A percentile compares a stretch with the other conserved stretches of the same genome.
These are phyloP conservation scores for Pteropus rufus DNA, from an alignment of 2,797 vertebrate genomes.

Conservation along the genomic window DNA sequence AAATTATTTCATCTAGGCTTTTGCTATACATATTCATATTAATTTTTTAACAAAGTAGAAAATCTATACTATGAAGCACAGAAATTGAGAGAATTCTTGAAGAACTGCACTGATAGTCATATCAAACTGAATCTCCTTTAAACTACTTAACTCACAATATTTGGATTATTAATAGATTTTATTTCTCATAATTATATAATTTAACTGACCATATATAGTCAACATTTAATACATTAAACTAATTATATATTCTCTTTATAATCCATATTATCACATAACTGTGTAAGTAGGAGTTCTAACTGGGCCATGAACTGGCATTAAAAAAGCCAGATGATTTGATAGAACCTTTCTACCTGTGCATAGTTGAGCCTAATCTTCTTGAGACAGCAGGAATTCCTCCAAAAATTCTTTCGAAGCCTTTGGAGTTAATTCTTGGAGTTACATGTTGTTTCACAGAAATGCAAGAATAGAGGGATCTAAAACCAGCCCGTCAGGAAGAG, in stretches of 20 bases:
- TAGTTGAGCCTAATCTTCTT: neutral
- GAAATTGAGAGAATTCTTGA: conserved; percentile 15
- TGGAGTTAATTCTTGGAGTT: neutral
- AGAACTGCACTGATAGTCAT: neutral
- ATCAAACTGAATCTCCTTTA: neutral
- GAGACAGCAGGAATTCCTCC: neutral
- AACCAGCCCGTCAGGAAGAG: neutral
- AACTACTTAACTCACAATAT: neutral
- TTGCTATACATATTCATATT: neutral
- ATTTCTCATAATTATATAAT: conserved; percentile 3
- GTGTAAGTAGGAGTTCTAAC: neutral
- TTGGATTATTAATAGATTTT: neutral
- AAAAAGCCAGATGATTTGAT: neutral
- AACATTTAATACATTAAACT: neutral
- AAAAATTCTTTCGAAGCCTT: conserved; percentile 17
- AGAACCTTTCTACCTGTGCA: neutral
- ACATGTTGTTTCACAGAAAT: neutral
- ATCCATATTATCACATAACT: neutral
- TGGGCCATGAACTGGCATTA: neutral
- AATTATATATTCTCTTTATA: neutral
- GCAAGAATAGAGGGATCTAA: neutral
- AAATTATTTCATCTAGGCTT: neutral
- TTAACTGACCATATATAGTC: neutral
- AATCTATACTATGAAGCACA: neutral
- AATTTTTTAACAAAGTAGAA: neutral